Evolutionary conservation across 2,888 invertebrate genomes (phyloP).

Genomic region (Cephus rjabovi): DNA sequence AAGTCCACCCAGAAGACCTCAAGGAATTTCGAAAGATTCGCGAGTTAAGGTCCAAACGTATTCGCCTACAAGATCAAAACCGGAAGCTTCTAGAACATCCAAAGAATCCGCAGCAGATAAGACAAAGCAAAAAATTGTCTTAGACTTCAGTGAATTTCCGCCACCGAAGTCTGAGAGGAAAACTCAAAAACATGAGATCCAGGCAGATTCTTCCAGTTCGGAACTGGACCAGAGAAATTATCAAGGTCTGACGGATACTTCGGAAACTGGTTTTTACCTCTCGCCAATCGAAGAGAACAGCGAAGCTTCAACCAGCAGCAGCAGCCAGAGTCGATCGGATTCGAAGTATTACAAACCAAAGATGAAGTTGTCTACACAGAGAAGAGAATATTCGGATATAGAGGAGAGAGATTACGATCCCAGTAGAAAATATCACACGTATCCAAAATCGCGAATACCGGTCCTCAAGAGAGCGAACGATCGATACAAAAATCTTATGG

Average conservation of each 20-base stretch:
- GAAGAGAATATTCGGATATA: slow-evolving; percentile 14
- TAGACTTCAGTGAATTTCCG: slow-evolving; percentile 54
- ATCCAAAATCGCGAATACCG: slow-evolving; percentile 68
- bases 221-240: slow-evolving; percentile 21
- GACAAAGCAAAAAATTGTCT: slow-evolving; percentile 34
- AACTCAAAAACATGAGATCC: background rate
- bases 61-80: background rate
- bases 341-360: slow-evolving; percentile 13
- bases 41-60: slow-evolving; percentile 2
- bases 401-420: slow-evolving; percentile 22
- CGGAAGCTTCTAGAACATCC: background rate
- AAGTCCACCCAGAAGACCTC: slow-evolving; percentile 10
- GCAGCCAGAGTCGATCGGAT: slow-evolving; percentile 53
- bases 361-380: slow-evolving; percentile 11
- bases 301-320: slow-evolving; percentile 69
- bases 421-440: slow-evolving; percentile 68
- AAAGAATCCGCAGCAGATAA: slow-evolving; percentile 5
- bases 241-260: slow-evolving; percentile 29
- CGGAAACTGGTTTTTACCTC: slow-evolving; percentile 56
- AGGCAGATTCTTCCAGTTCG: slow-evolving; percentile 12
- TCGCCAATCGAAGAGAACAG: slow-evolving; percentile 73
- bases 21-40: slow-evolving; percentile 2
- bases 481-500: slow-evolving; percentile 48
- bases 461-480: slow-evolving; percentile 47
- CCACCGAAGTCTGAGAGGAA: slow-evolving; percentile 30